These are phyloP conservation scores for Pomatostomus ruficeps DNA, from an alignment of 2,113 vertebrate species.

Conservation along the genomic window DNA sequence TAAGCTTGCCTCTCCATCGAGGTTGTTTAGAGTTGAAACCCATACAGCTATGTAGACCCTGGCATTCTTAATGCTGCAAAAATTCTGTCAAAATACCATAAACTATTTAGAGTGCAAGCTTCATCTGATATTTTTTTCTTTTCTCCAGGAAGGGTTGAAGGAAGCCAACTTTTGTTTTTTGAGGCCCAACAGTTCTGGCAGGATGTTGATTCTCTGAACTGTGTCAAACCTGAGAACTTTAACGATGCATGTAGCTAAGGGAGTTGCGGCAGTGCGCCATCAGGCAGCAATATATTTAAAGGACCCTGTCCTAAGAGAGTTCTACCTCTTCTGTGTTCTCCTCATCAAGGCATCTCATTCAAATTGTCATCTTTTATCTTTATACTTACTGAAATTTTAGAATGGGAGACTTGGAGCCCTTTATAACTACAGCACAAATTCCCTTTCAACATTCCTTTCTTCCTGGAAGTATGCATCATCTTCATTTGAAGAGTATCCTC, in stretches of 20 bases:
- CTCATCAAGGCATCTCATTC: conserved; percentile 24
- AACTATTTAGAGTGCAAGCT: neutral
- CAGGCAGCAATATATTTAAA: conserved; percentile 9
- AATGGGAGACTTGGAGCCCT: neutral
- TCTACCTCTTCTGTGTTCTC: conserved; percentile 45
- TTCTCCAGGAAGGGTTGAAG: conserved; percentile 9
- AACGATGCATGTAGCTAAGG: neutral
- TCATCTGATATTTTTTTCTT: neutral
- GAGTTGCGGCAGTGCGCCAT: neutral
- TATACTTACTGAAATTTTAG: neutral
- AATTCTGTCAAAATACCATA: neutral
- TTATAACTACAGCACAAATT: conserved; percentile 20
- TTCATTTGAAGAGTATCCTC: neutral
- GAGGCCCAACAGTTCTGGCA: neutral
- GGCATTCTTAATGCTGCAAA: neutral
- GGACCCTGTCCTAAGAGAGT: conserved; percentile 8
- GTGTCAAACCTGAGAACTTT: neutral
- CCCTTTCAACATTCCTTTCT: neutral
- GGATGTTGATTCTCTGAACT: neutral
- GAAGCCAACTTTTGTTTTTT: neutral
- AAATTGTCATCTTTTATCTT: conserved; percentile 8
- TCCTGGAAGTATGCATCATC: neutral
- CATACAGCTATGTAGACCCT: neutral
- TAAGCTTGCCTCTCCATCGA: neutral
- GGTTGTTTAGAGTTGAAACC: neutral